These are phyloP conservation scores for Andrena minutula DNA, from an alignment of 2,888 invertebrate genomes.

Conservation along the genomic window DNA sequence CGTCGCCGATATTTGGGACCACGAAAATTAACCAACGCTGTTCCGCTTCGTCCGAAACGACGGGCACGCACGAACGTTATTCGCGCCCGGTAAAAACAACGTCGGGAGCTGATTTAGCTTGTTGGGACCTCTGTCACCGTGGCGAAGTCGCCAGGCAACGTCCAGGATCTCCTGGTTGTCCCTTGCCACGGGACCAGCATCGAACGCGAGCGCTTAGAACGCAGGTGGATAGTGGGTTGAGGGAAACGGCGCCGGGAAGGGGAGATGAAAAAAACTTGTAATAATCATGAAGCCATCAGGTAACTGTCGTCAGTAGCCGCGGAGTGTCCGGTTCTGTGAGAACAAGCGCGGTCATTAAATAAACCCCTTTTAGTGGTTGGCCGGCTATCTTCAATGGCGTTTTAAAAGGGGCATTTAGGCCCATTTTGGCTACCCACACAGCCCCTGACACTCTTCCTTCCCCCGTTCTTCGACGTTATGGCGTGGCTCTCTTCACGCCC, in stretches of 20 bases:
- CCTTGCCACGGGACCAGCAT: not conserved
- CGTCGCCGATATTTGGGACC: not conserved
- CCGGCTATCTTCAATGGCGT: conserved; percentile 78
- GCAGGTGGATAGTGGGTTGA: not conserved
- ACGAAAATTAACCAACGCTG: conserved; percentile 18
- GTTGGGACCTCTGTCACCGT: not conserved
- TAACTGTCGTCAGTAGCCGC: conserved; percentile 71
- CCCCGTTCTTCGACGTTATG: conserved; percentile 60
- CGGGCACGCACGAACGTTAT: not conserved
- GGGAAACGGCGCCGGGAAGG: not conserved
- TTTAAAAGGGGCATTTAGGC: conserved; percentile 82
- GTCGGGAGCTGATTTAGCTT: no score
- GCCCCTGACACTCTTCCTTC: conserved; percentile 71
- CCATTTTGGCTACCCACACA: conserved; percentile 80
- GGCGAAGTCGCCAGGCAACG: not conserved
- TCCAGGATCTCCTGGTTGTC: not conserved
- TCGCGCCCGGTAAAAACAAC: not conserved
- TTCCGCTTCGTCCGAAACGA: not conserved
- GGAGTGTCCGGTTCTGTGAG: conserved; percentile 60
- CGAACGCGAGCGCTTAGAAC: not conserved
- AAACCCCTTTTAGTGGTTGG: conserved; percentile 74
- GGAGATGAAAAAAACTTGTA: conserved; percentile 11
- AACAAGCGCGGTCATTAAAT: conserved; percentile 75
- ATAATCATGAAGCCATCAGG: conserved; percentile 75
- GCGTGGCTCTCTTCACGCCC: conserved; percentile 78